Base-by-base conservation (phyloP, 2,888 invertebrate genomes). In the Panopea generosa region DNA sequence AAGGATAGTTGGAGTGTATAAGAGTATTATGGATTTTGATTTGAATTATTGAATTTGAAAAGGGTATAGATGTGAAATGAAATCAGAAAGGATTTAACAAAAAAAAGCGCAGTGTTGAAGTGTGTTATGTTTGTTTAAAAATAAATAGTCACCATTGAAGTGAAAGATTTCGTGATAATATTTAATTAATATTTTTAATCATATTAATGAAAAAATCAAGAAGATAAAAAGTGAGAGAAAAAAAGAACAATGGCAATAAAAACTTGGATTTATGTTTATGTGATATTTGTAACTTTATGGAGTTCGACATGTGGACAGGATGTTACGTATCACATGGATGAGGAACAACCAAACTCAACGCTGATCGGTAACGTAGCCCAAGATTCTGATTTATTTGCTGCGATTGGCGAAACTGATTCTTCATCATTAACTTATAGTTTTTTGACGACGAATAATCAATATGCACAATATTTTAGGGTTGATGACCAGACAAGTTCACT, bases 321-420 rank as follows among this genome's bases (percentile, higher is more conserved):
- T 63, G 77, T 86, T 18, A 65, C 72, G 4, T 91, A 90, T 72
- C 68, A 77, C 24, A 74, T 91, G 9, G 69, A 72, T 11, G 91
- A 91, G 72, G 89, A 90, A 65, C 77, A 77, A 43, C 84, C 87
- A 0, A 77, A 84, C 11, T 84, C 84, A 18, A 87, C 87, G 7
- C 78, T 77, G n/a, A 83, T 89, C 6, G 87, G 86, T 26, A 83
- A 86, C 60, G 56, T 89, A 11, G 82, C 76, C 9, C 74, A 84
- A 22, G 84, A 85, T 55, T 77, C 80, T 1, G 73, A 81, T 20
- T 68, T 89, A 24, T 84, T 82, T 53, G 75, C 83, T 45, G 78
- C 77, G n/a, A 76, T 73, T 38, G 68, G 86, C 16, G 72, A 75
- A 2, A 65, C 70, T 14, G 79, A 72, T 50, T 74, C 76, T 9